These are phyloP conservation scores for Phoenicopterus ruber DNA, from an alignment of 2,113 vertebrate species.

Conservation along the genomic window DNA sequence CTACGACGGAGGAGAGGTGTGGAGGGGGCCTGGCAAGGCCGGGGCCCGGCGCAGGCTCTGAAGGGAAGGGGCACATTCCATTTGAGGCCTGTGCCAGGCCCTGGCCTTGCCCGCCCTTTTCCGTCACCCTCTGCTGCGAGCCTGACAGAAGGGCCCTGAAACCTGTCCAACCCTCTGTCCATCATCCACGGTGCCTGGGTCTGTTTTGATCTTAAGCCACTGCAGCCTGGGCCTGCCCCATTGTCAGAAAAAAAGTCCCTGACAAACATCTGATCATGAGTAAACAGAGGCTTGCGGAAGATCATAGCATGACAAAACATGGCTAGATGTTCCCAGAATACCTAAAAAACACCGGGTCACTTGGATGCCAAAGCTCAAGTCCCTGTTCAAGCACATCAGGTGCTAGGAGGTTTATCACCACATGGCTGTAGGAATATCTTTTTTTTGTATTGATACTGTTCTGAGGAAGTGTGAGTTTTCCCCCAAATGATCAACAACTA, in stretches of 20 bases:
- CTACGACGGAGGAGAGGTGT: neutral
- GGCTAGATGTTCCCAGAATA: neutral
- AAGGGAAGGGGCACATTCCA: fast-evolving
- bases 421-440: neutral
- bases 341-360: fast-evolving
- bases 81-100: neutral
- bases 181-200: fast-evolving
- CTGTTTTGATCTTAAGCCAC: fast-evolving
- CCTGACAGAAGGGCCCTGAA: neutral
- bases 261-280: neutral
- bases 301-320: neutral
- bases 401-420: neutral
- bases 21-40: neutral
- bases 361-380: neutral
- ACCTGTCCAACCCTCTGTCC: fast-evolving
- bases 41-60: fast-evolving
- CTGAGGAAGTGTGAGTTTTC: neutral
- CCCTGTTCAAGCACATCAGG: fast-evolving
- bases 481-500: neutral
- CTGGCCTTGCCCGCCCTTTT: neutral
- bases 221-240: neutral
- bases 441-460: fast-evolving
- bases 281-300: neutral
- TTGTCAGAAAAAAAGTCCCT: neutral
- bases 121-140: fast-evolving